Evolutionary conservation across 2,888 invertebrate species (phyloP).

Genomic region (Noctua comes): DNA sequence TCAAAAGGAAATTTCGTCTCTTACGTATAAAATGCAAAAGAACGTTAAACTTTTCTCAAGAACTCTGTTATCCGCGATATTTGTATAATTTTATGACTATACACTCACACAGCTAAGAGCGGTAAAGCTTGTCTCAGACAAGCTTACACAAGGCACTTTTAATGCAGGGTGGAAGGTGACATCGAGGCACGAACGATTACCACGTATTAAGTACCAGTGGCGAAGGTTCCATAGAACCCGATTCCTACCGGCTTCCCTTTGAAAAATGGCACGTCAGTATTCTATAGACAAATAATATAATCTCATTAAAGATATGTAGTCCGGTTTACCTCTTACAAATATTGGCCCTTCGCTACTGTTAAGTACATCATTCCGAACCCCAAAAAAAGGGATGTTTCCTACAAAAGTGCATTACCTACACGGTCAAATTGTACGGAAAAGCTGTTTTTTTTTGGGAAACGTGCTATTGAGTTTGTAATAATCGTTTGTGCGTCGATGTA

Average conservation of each 20-base stretch:
- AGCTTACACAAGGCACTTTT: not conserved
- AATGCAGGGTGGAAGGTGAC: not conserved
- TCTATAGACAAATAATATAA: too few species aligned
- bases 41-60: conserved; percentile 38
- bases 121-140: conserved; percentile 39
- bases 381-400: not conserved
- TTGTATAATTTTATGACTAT: conserved; percentile 59
- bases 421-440: too few species aligned
- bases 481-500: not conserved
- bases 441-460: too few species aligned
- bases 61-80: conserved; percentile 37
- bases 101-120: conserved; percentile 7
- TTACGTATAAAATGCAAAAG: conserved; percentile 38
- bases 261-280: too few species aligned
- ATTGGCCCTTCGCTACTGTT: too few species aligned
- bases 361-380: not conserved
- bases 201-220: too few species aligned
- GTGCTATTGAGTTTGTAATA: not conserved
- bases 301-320: too few species aligned
- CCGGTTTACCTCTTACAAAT: too few species aligned
- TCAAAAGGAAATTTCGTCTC: conserved; percentile 38
- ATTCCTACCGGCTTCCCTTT: too few species aligned
- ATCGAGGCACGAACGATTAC: not conserved
- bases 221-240: too few species aligned
- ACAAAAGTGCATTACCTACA: too few species aligned